Percentiles rank a stretch among this genome's conserved stretches.
These are phyloP conservation scores for Parnassius smintheus DNA, from an alignment of 2,888 invertebrate genomes.

Conservation along the genomic window DNA sequence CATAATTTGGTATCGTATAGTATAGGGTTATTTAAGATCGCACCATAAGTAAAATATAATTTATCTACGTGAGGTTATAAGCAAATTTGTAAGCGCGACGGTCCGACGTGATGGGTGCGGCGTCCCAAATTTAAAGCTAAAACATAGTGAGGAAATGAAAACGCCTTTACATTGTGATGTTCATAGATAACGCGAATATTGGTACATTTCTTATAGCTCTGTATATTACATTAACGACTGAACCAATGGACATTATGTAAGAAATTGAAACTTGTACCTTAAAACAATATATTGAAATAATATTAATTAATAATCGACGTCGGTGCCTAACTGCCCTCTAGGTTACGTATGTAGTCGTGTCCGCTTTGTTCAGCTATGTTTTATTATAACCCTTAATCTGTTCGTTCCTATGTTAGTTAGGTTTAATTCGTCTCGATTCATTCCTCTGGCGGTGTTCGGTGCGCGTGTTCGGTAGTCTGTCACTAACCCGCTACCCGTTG, in stretches of 20 bases:
- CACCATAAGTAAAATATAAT: constrained; percentile 79
- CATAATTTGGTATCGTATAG: constrained; percentile 78
- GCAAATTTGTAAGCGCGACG: constrained; percentile 70
- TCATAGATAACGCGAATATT: constrained; percentile 71
- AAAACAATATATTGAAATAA: constrained; percentile 54
- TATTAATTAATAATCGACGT: constrained; percentile 55
- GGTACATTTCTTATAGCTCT: constrained; percentile 73
- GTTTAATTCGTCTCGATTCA: constrained; percentile 71
- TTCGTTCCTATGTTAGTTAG: constrained; percentile 76
- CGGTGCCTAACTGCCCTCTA: constrained; percentile 68
- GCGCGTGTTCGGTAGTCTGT: constrained; percentile 44
- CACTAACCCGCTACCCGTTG: constrained; percentile 31
- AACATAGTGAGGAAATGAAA: constrained; percentile 52
- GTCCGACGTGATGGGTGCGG: constrained; percentile 71
- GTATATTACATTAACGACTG: constrained; percentile 68
- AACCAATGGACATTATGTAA: constrained; percentile 61
- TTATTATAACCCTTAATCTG: constrained; percentile 29
- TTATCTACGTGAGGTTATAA: constrained; percentile 75
- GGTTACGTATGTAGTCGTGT: constrained; percentile 61
- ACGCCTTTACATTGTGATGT: constrained; percentile 75
- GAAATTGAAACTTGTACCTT: constrained; percentile 65
- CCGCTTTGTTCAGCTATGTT: constrained; percentile 39
- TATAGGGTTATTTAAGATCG: constrained; percentile 81
- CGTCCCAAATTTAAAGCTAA: constrained; percentile 68
- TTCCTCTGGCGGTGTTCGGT: constrained; percentile 53